These are phyloP conservation scores for Aptenodytes patagonicus DNA, from an alignment of 2,113 vertebrate genomes.

Conservation along the genomic window DNA sequence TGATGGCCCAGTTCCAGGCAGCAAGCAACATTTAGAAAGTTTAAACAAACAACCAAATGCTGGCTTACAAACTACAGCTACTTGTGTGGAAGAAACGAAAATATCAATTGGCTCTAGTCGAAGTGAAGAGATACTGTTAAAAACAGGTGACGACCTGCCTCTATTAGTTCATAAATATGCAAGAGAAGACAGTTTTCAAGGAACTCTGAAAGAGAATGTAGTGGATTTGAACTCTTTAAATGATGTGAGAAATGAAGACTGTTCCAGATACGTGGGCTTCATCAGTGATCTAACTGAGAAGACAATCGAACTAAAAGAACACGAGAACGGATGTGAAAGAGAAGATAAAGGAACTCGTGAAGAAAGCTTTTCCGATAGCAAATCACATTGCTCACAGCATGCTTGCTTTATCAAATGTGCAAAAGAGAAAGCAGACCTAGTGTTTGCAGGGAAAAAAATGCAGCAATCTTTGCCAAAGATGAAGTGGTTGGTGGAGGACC, in stretches of 20 bases:
- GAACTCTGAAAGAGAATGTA: not conserved
- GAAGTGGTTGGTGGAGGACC: not conserved
- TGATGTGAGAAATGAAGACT: not conserved
- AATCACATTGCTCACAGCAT: not conserved
- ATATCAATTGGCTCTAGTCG: not conserved
- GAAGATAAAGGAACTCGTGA: not conserved
- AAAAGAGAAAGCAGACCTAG: not conserved
- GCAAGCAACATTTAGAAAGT: not conserved
- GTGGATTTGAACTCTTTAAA: not conserved
- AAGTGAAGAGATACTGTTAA: not conserved
- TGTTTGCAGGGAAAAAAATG: not conserved
- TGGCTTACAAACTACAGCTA: not conserved
- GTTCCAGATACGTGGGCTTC: not conserved
- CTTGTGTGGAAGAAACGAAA: not conserved
- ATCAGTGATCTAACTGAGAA: not conserved
- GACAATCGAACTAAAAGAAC: not conserved
- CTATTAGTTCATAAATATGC: not conserved
- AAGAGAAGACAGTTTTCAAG: not conserved
- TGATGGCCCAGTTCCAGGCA: not conserved
- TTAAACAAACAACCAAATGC: not conserved
- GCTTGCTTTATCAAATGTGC: not conserved
- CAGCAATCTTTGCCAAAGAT: not conserved
- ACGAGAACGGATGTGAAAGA: not conserved
- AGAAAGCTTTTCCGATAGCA: not conserved
- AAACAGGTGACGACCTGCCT: not conserved